A percentile compares a stretch with the other conserved stretches of the same genome.
Conservation (phyloP, 2,797 vertebrate species). For the Esox lucius region DNA sequence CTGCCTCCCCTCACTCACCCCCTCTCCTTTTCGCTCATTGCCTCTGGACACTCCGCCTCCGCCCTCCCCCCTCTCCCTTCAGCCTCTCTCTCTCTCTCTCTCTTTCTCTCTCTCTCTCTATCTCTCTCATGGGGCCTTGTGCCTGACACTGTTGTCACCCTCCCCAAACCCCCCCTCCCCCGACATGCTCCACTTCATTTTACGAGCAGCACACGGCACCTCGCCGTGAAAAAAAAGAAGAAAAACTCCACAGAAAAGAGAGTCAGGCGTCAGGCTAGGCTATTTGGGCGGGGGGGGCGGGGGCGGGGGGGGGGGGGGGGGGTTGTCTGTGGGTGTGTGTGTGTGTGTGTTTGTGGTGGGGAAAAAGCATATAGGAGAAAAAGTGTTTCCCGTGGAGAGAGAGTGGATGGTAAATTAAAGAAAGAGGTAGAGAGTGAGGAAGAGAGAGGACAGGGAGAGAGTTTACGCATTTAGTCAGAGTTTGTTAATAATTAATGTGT, state of each 20-base stretch:
- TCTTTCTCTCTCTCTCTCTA: slow-evolving; percentile 3
- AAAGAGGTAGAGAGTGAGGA: slow-evolving; percentile 15
- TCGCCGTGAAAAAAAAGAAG: slow-evolving; percentile 40
- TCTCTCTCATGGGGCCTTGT: slow-evolving; percentile 57
- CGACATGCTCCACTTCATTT: slow-evolving; percentile 77
- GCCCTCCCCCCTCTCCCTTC: slow-evolving; percentile 1
- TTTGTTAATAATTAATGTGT: slow-evolving; percentile 85
- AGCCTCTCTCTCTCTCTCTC: not conserved
- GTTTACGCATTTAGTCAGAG: slow-evolving; percentile 79
- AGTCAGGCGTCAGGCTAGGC: slow-evolving; percentile 20
- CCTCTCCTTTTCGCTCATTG: slow-evolving; percentile 14
- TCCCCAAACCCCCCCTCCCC: slow-evolving; percentile 44
- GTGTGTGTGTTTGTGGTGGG: slow-evolving; percentile 17
- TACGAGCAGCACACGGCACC: slow-evolving; percentile 67
- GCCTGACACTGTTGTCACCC: slow-evolving; percentile 65
- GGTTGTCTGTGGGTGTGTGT: slow-evolving; percentile 29
- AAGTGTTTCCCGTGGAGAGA: slow-evolving; percentile 6
- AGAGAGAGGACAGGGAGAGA: slow-evolving; percentile 49
- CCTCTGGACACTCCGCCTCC: slow-evolving; percentile 1
- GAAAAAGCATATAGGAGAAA: slow-evolving; percentile 5
- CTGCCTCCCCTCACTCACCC: slow-evolving; percentile 5
- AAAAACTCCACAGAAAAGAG: slow-evolving; percentile 34
- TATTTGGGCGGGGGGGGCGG: no score
- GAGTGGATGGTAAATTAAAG: slow-evolving; percentile 15
- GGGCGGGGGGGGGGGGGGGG: no score